Base-by-base conservation (phyloP, 1,140 invertebrate genomes). In the Diachasmimorpha longicaudata region DNA sequence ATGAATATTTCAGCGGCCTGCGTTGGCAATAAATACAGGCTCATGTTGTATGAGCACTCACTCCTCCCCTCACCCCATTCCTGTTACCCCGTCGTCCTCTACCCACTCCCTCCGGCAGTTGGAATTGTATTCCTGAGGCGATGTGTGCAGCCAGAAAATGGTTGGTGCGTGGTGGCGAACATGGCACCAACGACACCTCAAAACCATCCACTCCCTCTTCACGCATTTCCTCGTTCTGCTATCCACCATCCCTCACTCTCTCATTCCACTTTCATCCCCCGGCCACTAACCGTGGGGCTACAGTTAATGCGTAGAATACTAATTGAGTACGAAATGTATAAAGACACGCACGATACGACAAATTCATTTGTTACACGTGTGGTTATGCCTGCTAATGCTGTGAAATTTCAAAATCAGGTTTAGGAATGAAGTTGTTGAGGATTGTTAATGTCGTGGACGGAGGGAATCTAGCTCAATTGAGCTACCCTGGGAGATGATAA, bases 1-100 rank as follows among this genome's bases (percentile, higher is more conserved):
- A 83, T 85, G 83, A 85, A 85, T 85, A 84, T 84, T 85, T 85
- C 82, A 85, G 67, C 79, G 80, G 78, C 77, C 77, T 72, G 74
- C 77, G 74, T 75, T 68, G 66, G 79, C 75, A 77, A 79, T 84
- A 84, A 84, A 84, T 83, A 63, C 19, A 84, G 78, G 75, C 78
- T 67, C 74, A 77, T 78, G 76, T 36, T 70, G 70, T 72, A 78
- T 66, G 21, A 52, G 48, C 48, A 52, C 48, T 52, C 14, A 52
- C 48, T 9, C 48, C 14, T n/a, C 48, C 48, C 48, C 48, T 52
- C 48, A 74, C 71, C 44, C 70, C 70, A 14, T 72, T 39, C 6
- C 70, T 16, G 25, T 48, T 16, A 37, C 13, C 6, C 46, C 46
- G 13, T 25, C 25, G 52, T 72, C 5, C 13, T 14, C 16, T 44